Conservation (phyloP, 1,140 invertebrate genomes). For the Dendrolimus kikuchii region DNA sequence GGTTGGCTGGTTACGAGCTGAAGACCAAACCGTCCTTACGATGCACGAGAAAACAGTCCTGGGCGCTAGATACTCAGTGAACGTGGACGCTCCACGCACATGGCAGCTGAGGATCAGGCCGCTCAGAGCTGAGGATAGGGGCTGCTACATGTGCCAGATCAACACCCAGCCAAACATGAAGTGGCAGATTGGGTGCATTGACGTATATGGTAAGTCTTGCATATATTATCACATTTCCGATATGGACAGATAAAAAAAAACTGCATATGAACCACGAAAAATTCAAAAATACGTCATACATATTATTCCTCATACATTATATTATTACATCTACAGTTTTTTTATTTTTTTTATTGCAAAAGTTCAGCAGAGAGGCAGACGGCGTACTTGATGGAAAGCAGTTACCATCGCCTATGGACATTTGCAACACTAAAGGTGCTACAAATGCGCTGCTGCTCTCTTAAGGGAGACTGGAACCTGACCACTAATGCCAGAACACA, state of each 20-base stretch:
- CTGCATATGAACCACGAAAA: too few species aligned
- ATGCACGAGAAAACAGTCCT: constrained; percentile 88
- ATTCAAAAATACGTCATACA: too few species aligned
- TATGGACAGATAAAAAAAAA: background rate
- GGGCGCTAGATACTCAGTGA: constrained; percentile 84
- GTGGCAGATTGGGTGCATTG: constrained; percentile 88
- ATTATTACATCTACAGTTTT: too few species aligned
- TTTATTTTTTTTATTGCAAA: too few species aligned
- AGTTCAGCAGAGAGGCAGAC: too few species aligned
- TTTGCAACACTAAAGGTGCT: too few species aligned
- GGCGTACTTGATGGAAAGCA: too few species aligned
- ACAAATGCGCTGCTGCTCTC: too few species aligned
- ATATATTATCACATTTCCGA: background rate
- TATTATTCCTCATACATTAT: too few species aligned
- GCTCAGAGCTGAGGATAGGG: constrained; percentile 79
- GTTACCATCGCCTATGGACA: too few species aligned
- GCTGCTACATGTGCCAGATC: constrained; percentile 91
- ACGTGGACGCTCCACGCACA: constrained; percentile 81
- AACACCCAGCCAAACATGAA: constrained; percentile 89
- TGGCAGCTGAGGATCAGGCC: constrained; percentile 85
- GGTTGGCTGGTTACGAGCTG: constrained; percentile 92
- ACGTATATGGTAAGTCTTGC: constrained; percentile 84
- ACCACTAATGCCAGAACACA: too few species aligned
- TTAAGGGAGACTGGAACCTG: too few species aligned
- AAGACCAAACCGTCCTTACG: constrained; percentile 90